phyloP scores from a whole-genome alignment of 2,113 vertebrate species.

The Anolis carolinensis region DNA sequence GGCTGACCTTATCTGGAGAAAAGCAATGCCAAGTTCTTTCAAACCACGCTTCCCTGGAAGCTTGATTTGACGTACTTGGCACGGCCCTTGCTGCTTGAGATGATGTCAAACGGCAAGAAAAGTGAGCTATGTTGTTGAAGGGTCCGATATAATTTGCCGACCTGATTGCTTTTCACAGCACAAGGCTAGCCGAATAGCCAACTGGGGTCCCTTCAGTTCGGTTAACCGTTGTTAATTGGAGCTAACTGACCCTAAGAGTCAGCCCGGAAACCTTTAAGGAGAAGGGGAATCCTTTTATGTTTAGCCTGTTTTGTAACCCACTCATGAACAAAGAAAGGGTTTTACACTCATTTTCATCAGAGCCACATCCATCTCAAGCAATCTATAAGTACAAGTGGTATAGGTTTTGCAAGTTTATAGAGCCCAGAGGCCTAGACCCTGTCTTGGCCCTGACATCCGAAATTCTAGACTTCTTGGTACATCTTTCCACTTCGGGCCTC shows the following conservation, averaged over 20 bases:
- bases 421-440: too few species aligned
- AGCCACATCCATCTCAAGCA: too few species aligned
- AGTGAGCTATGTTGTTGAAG: neutral
- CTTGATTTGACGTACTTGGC: neutral
- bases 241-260: neutral
- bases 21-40: neutral
- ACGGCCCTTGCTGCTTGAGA: neutral
- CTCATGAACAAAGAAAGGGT: neutral
- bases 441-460: too few species aligned
- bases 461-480: too few species aligned
- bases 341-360: neutral
- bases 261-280: neutral
- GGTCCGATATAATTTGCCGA: neutral
- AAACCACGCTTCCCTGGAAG: neutral
- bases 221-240: neutral
- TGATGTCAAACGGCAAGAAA: neutral
- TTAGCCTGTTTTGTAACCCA: neutral
- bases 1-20: neutral
- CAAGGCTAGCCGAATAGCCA: neutral
- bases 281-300: neutral
- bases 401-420: too few species aligned
- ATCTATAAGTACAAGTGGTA: too few species aligned
- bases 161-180: neutral
- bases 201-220: neutral
- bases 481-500: too few species aligned